These are phyloP conservation scores for Volucella inanis DNA, from an alignment of 2,888 invertebrate species.

Conservation along the genomic window DNA sequence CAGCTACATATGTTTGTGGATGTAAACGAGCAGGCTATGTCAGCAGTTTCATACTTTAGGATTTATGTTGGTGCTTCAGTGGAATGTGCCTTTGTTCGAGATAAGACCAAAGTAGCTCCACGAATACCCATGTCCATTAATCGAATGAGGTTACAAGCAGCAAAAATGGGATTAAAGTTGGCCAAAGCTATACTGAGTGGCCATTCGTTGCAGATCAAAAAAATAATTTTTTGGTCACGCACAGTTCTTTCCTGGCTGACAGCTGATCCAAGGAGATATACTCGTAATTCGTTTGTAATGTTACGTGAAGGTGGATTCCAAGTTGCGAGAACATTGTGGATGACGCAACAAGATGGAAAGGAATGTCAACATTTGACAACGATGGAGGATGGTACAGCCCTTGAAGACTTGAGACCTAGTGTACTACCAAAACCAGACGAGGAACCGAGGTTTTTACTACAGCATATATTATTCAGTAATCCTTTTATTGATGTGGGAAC, in stretches of 20 bases:
- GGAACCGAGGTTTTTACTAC: not conserved
- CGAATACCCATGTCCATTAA: conserved; percentile 72
- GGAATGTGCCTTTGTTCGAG: conserved; percentile 59
- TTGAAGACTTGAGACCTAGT: conserved; percentile 10
- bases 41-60: conserved; percentile 75
- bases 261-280: conserved; percentile 22
- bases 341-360: conserved; percentile 27
- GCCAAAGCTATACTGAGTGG: conserved; percentile 34
- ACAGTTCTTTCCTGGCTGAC: not conserved
- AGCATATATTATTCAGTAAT: not conserved
- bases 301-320: conserved; percentile 51
- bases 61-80: conserved; percentile 33
- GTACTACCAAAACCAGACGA: too few relatives aligned
- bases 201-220: not conserved
- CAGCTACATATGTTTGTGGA: conserved; percentile 73
- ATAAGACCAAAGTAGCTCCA: conserved; percentile 76
- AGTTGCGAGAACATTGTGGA: conserved; percentile 20
- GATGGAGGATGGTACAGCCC: conserved; percentile 35
- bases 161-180: conserved; percentile 37
- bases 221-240: conserved; percentile 54
- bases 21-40: conserved; percentile 74
- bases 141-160: conserved; percentile 75
- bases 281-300: conserved; percentile 72
- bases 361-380: not conserved
- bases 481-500: not conserved